Base-by-base conservation (phyloP, 2,113 vertebrate genomes). In the Arvicanthis niloticus region DNA sequence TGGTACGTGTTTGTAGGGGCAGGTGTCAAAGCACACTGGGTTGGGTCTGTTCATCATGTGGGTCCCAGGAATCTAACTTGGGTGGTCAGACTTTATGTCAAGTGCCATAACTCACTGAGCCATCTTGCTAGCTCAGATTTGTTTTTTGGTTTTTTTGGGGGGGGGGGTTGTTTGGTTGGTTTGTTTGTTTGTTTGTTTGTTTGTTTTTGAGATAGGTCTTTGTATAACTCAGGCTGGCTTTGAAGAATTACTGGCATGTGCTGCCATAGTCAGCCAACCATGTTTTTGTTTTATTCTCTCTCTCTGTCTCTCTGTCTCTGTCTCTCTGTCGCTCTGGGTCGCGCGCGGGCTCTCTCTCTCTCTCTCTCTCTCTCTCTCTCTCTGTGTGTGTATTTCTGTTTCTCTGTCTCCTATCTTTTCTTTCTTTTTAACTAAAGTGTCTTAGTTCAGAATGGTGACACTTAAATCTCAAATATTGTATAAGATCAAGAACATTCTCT, bases 401-500 rank as follows among this genome's bases (percentile, higher is more conserved):
- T 22, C 58, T 60, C 19, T 62, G 60, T 48, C 76, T 48, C 21
- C 73, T 42, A n/a, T 51, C 51, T 10, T 73, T 45, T 26, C 45
- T 58, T 60, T 22, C 21, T n/a, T n/a, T 24, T 53, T 42, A 58
- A 58, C 70, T 84, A 37, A 90, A 94, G 62, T 58, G 53, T 94
- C 51, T 84, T 29, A 75, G n/a, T 77, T 91, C 22, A 80, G 85
- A n/a, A 85, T 68, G 3, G 11, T n/a, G 22, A 93, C 2, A 80
- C 29, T 75, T 91, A 29, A 7, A 16, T 37, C 60, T 68, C 65
- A 95, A 95, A 67, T 96, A 58, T 5, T 60, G 60, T 65, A 48
- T 93, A 78, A 91, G 42, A 88, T 78, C 51, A 67, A 89, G 40
- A 31, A 2, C 10, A 12, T 94, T 96, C 15, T 82, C 37, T 95